Evolutionary conservation across 2,113 vertebrate species (phyloP).

Genomic region (Chrysemys picta): DNA sequence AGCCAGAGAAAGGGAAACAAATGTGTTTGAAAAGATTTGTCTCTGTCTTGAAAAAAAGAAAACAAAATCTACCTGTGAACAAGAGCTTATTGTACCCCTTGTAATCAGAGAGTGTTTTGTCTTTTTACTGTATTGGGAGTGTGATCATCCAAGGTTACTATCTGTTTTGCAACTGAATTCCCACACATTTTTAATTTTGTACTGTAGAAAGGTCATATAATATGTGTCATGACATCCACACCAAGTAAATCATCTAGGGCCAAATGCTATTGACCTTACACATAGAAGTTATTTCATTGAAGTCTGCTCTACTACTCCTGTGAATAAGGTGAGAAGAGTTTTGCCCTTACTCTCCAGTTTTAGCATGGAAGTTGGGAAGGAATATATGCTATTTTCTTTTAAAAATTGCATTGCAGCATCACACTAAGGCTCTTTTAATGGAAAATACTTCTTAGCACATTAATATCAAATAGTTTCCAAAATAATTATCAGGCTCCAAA

Average conservation of each 20-base stretch:
- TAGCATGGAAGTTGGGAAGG: constrained; percentile 20
- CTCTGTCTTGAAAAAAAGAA: constrained; percentile 9
- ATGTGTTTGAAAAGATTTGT: not conserved
- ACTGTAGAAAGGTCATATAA: constrained; percentile 9
- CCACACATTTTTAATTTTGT: not conserved
- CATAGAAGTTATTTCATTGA: not conserved
- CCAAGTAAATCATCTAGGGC: constrained; percentile 13
- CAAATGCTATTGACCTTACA: constrained; percentile 36
- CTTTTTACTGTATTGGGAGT: constrained; percentile 37
- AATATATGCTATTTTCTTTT: constrained; percentile 49
- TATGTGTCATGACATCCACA: constrained; percentile 11
- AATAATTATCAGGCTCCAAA: constrained; percentile 59
- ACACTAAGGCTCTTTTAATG: constrained; percentile 30
- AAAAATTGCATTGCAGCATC: not conserved
- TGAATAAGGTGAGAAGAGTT: constrained; percentile 16
- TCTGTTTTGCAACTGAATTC: not conserved
- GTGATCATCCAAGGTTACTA: constrained; percentile 25
- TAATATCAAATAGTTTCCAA: constrained; percentile 35
- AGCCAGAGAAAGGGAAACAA: not conserved
- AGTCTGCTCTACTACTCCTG: not conserved
- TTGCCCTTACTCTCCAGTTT: not conserved
- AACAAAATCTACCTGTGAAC: constrained; percentile 37
- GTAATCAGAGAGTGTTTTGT: constrained; percentile 17
- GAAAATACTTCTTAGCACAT: constrained; percentile 65
- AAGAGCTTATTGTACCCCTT: constrained; percentile 3